Evolutionary conservation across 64 coral and sea anemone genomes (phyloP), one percentile per base, ranked within the genome.

Genomic region (Montipora capricornis): DNA sequence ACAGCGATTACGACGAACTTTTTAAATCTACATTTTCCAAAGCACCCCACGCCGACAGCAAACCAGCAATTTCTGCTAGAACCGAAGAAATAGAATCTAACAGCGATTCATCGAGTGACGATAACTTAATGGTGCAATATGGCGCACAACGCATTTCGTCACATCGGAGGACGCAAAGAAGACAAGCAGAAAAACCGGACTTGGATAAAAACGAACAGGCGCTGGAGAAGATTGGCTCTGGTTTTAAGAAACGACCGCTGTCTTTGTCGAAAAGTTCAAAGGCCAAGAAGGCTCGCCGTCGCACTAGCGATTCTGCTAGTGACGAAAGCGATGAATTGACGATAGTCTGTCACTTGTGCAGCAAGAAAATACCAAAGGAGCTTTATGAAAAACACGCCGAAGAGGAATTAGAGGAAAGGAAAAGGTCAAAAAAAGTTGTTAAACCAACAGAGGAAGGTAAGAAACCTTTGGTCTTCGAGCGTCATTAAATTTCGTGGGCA

Each of bases 351-450:
- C 6, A 50, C 15, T 37, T 86, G 1, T 86, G 82, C 68, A 24
- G 47, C 16, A 19, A 86, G 64, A 86, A 51, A 9, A 86, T 86
- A 71, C 82, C 82, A 17, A 86, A 86, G 67, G 82, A 86, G 66
- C 0, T 86, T 46, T 86, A 86, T 19, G 8, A 20, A 37, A 14
- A 73, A 20, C 82, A 86, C 44, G 64, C 47, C 16, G 82, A 86
- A 49, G 64, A 86, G 47, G 82, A 86, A 20, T 20, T 86, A 59
- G 82, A 86, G 82, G 19, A n/a, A 17, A 86, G 62, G 17, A 73
- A 73, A 70, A 86, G 44, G 16, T 14, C 45, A 1, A 16, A 10
- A 26, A 20, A 4, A 10, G 6, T 17, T 49, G 44, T 16, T 48
- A 16, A 71, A 24, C 17, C 45, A 19, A 86, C 47, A 73, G 66